Conservation (phyloP, 2,888 invertebrate species). For the Andricus curvator region DNA sequence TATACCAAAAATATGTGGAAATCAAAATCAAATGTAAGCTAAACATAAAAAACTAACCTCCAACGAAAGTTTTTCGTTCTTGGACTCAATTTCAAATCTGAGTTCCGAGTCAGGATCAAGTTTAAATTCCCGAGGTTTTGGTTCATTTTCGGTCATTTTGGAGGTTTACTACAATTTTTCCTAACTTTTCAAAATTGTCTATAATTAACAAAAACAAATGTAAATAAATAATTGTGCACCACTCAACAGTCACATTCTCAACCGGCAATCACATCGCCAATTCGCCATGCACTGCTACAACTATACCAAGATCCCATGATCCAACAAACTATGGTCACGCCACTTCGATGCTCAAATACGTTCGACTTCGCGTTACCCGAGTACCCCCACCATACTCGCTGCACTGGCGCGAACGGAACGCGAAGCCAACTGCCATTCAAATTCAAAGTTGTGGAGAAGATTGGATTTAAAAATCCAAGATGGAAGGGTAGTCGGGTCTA, state of each 20-base stretch:
- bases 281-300: too few relatives aligned
- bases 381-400: too few relatives aligned
- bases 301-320: too few relatives aligned
- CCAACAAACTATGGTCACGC: too few relatives aligned
- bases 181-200: neutral
- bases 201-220: neutral
- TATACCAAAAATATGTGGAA: slow-evolving; percentile 24
- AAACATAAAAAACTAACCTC: slow-evolving; percentile 80
- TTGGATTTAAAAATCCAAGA: too few relatives aligned
- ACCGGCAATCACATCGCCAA: too few relatives aligned
- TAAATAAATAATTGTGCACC: neutral
- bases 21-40: neutral
- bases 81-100: slow-evolving; percentile 96
- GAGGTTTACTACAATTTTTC: neutral
- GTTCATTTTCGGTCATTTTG: slow-evolving; percentile 73
- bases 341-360: too few relatives aligned
- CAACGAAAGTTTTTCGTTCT: slow-evolving; percentile 89
- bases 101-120: slow-evolving; percentile 93
- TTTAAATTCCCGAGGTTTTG: slow-evolving; percentile 85
- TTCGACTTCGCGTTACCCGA: too few relatives aligned
- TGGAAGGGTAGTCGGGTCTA: too few relatives aligned
- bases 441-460: too few relatives aligned
- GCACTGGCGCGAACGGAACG: too few relatives aligned
- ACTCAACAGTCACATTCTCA: neutral
- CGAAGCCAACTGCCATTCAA: too few relatives aligned